These are phyloP conservation scores for Pteropus alecto DNA, from an alignment of 2,113 vertebrate genomes.

Conservation along the genomic window DNA sequence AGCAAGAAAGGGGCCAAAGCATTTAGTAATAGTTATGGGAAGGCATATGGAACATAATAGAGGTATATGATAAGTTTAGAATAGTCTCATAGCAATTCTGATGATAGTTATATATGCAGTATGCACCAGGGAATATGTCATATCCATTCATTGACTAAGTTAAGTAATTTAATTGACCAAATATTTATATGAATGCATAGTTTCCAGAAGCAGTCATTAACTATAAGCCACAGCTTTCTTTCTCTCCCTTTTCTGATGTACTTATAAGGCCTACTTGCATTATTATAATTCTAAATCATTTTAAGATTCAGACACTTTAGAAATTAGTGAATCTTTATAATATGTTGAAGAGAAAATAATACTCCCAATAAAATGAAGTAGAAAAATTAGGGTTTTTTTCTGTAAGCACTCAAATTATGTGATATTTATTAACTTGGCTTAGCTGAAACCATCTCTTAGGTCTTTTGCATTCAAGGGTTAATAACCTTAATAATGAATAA, in stretches of 20 bases:
- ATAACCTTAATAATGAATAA: not conserved
- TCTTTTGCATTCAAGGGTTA: slow-evolving; percentile 6
- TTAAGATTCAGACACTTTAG: not conserved
- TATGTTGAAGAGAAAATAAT: slow-evolving; percentile 24
- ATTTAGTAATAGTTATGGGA: not conserved
- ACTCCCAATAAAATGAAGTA: slow-evolving; percentile 16
- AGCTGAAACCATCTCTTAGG: not conserved
- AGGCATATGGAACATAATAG: not conserved
- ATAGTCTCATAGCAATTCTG: not conserved
- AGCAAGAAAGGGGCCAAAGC: slow-evolving; percentile 6
- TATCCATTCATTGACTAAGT: slow-evolving; percentile 3
- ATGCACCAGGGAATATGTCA: not conserved
- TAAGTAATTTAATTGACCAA: slow-evolving; percentile 4
- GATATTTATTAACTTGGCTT: slow-evolving; percentile 8
- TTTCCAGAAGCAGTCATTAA: not conserved
- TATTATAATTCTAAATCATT: slow-evolving; percentile 19
- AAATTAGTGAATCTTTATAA: slow-evolving; percentile 1
- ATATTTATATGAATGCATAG: not conserved
- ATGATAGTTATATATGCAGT: not conserved
- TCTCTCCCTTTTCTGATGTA: not conserved
- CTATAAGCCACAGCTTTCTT: not conserved
- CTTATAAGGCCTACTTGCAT: not conserved
- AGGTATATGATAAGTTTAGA: not conserved
- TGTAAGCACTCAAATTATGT: not conserved
- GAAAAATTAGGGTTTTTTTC: not conserved